Evolutionary conservation across 2,113 vertebrate genomes (phyloP).

Genomic region (Genyomyrus donnyi): DNA sequence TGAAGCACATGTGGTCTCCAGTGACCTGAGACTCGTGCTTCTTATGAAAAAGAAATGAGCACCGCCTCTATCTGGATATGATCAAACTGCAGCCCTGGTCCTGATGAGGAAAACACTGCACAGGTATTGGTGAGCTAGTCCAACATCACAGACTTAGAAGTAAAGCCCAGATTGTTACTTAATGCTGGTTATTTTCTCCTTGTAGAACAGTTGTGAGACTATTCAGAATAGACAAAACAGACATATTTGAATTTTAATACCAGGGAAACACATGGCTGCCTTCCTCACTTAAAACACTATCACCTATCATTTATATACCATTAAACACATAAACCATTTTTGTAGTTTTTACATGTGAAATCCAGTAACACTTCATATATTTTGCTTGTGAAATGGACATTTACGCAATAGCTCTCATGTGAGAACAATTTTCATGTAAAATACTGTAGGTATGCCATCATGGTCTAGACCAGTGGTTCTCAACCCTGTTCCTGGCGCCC

Average conservation of each 20-base stretch:
- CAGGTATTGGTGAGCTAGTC: not conserved
- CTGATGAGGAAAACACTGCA: not conserved
- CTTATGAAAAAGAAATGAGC: not conserved
- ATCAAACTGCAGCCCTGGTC: not conserved
- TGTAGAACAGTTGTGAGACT: not conserved
- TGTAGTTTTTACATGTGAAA: not conserved
- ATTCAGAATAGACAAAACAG: not conserved
- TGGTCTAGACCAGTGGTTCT: not conserved
- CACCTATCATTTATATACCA: not conserved
- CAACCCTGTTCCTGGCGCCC: no score
- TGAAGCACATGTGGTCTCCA: not conserved
- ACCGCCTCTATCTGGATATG: not conserved
- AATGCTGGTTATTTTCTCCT: not conserved
- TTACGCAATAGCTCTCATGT: not conserved
- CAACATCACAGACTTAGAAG: not conserved
- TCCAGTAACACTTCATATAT: not conserved
- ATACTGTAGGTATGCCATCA: not conserved
- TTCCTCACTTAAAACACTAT: not conserved
- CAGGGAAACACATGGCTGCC: not conserved
- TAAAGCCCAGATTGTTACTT: not conserved
- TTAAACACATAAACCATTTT: not conserved
- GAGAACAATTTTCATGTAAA: not conserved
- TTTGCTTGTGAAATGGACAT: not conserved
- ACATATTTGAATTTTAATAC: not conserved
- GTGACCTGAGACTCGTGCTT: not conserved